Percentiles rank a stretch among this genome's conserved stretches.
Conservation (phyloP, 2,113 vertebrate genomes). For the Callopanchax toddi region DNA sequence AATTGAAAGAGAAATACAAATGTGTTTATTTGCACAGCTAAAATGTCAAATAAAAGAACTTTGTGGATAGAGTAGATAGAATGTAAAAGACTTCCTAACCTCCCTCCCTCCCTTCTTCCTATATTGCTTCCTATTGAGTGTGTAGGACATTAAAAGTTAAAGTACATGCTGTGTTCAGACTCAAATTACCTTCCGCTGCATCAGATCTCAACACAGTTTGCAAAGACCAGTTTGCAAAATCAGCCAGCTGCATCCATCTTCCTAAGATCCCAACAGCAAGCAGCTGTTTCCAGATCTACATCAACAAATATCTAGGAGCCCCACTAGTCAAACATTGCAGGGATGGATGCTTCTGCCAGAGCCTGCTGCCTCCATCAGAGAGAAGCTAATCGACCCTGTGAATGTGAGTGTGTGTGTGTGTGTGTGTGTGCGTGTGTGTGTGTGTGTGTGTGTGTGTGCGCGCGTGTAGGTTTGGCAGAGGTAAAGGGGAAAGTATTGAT, state of each 20-base stretch:
- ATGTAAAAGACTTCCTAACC: no score
- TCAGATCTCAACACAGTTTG: conserved; percentile 42
- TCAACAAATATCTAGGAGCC: conserved; percentile 16
- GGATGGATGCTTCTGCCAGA: conserved; percentile 12
- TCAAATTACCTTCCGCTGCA: conserved; percentile 56
- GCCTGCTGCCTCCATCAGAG: conserved; percentile 7
- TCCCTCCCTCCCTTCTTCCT: not conserved
- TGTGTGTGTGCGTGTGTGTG: conserved; percentile 3
- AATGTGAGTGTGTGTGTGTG: conserved; percentile 20
- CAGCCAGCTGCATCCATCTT: not conserved
- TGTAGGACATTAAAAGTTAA: conserved; percentile 10
- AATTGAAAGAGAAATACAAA: no score
- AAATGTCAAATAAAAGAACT: no score
- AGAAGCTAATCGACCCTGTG: conserved; percentile 8
- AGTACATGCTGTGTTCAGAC: conserved; percentile 6
- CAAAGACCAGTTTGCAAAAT: conserved; percentile 30
- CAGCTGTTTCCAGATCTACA: conserved; percentile 23
- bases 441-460: no score
- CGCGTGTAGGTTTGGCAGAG: no score
- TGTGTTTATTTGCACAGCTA: no score
- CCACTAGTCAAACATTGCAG: conserved; percentile 10
- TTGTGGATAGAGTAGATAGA: no score
- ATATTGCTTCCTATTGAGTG: not conserved
- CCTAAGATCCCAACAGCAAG: not conserved
- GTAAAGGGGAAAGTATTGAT: conserved; percentile 61